These are phyloP conservation scores for Zonitis immaculata DNA, from an alignment of 2,888 invertebrate species.

Conservation along the genomic window DNA sequence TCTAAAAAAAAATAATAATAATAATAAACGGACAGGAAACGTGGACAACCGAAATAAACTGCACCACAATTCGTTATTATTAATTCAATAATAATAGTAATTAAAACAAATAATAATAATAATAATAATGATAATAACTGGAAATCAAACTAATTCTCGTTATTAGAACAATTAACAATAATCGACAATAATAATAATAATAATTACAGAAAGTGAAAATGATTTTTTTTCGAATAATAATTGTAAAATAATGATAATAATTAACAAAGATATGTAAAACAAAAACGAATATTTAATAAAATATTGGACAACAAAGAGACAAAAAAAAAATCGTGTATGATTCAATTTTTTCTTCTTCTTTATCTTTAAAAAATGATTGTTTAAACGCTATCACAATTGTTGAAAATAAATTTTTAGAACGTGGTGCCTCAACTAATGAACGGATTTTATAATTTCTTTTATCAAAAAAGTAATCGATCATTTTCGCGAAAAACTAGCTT, in stretches of 20 bases:
- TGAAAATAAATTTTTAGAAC: constrained; percentile 4
- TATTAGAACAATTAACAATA: constrained; percentile 1
- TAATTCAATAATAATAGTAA: not conserved
- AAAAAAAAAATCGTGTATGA: too few relatives aligned
- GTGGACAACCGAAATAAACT: constrained; percentile 4
- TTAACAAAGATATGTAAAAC: not conserved
- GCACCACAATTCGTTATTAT: constrained; percentile 16
- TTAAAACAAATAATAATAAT: constrained; percentile 1
- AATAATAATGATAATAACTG: constrained; percentile 6
- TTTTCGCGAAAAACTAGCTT: not conserved
- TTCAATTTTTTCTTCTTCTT: too few relatives aligned
- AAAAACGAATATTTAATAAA: constrained; percentile 8
- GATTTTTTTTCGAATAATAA: not conserved
- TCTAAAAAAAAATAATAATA: constrained; percentile 13
- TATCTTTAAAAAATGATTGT: too few relatives aligned
- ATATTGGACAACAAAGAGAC: too few relatives aligned
- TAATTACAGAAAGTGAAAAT: not conserved
- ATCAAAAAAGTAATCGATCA: too few relatives aligned
- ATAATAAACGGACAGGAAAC: constrained; percentile 1
- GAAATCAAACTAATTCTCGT: constrained; percentile 1
- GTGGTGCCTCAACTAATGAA: not conserved
- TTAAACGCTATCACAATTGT: constrained; percentile 29
- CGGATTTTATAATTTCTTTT: too few relatives aligned
- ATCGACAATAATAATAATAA: constrained; percentile 1
- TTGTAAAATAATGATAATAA: constrained; percentile 7